phyloP scores from a whole-genome alignment of 2,888 invertebrate genomes.

The Lacanobia wlatinum region DNA sequence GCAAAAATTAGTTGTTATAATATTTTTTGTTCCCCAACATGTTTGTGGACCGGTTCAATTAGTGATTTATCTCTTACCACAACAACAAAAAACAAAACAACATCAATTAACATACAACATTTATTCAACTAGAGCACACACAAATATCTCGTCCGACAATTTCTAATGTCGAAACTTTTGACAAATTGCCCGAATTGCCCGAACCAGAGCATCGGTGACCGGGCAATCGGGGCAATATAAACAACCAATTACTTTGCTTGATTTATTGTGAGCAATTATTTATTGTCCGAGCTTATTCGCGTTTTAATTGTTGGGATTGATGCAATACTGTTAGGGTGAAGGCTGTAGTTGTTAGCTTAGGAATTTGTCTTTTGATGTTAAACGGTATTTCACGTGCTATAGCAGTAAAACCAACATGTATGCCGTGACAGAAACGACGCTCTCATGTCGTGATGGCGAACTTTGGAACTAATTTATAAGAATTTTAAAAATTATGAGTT shows the following conservation, averaged over 20 bases:
- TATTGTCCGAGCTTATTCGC: constrained; percentile 71
- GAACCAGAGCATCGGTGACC: constrained; percentile 65
- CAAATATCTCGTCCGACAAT: constrained; percentile 38
- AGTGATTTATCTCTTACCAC: neutral
- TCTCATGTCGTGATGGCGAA: no score
- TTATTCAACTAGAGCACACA: constrained; percentile 47
- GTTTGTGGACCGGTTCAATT: neutral
- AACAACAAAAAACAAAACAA: constrained; percentile 13
- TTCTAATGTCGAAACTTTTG: constrained; percentile 61
- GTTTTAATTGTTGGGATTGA: constrained; percentile 71
- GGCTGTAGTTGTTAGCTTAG: constrained; percentile 12
- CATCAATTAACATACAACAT: constrained; percentile 25
- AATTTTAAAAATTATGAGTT: no score
- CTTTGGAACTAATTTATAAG: no score
- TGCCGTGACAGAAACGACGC: no score
- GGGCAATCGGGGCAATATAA: constrained; percentile 64
- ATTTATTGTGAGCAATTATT: constrained; percentile 71
- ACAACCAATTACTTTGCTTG: constrained; percentile 67
- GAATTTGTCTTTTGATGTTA: no score
- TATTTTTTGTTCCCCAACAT: neutral
- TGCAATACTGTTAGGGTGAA: constrained; percentile 59
- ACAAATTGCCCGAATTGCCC: constrained; percentile 58
- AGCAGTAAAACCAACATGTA: no score
- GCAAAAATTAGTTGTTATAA: neutral
- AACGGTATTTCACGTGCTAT: no score